These are phyloP conservation scores for Globodera ellingtonae DNA, from an alignment of 1,140 invertebrate species.

Conservation along the genomic window DNA sequence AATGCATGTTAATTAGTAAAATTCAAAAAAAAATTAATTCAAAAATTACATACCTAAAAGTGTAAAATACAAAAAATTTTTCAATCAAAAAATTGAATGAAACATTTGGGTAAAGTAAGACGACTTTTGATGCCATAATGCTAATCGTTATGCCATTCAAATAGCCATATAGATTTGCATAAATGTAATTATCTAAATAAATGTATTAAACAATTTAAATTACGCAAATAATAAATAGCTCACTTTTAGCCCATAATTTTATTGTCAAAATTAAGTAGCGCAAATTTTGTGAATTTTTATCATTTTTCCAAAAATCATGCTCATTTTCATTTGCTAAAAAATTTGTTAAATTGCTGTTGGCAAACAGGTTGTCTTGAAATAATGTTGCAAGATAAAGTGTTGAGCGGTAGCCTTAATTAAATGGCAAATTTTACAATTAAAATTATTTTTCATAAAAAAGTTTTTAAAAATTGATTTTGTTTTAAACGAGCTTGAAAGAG, in stretches of 20 bases:
- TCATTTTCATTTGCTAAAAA: background rate
- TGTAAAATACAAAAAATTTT: background rate
- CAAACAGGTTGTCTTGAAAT: background rate
- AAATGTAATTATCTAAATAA: background rate
- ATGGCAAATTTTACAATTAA: background rate
- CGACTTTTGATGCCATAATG: background rate
- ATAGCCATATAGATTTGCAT: background rate
- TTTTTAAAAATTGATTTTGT: background rate
- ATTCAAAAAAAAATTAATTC: background rate
- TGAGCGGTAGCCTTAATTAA: background rate
- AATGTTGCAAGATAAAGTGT: background rate
- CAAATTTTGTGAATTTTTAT: background rate
- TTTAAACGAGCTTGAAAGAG: background rate
- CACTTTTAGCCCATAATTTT: slow-evolving; percentile 3
- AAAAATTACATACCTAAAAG: background rate
- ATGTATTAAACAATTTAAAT: background rate
- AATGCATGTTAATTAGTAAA: too few relatives aligned
- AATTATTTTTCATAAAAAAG: background rate
- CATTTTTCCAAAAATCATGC: background rate
- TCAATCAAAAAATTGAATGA: background rate
- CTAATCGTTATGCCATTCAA: background rate
- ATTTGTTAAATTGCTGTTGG: background rate
- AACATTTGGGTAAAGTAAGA: background rate
- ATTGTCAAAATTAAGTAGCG: background rate
- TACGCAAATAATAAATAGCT: too few relatives aligned